Conservation (phyloP, 2,888 invertebrate genomes). For the Drosophila tripunctata region DNA sequence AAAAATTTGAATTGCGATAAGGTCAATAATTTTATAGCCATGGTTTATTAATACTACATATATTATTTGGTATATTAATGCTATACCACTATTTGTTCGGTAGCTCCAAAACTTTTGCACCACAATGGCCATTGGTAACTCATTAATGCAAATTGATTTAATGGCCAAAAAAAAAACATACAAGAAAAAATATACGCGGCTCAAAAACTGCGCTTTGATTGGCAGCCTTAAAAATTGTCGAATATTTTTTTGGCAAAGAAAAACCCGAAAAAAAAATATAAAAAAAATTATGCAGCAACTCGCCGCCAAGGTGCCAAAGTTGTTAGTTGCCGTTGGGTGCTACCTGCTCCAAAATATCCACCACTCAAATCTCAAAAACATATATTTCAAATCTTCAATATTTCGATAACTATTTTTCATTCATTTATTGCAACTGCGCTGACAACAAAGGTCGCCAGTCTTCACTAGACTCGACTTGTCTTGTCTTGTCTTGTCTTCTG, state of each 20-base stretch:
- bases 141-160: constrained; percentile 69
- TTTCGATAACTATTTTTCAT: constrained; percentile 38
- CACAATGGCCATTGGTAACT: constrained; percentile 40
- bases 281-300: constrained; percentile 34
- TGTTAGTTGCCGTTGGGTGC: constrained; percentile 14
- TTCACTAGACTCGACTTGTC: neutral
- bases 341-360: constrained; percentile 65
- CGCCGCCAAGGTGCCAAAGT: constrained; percentile 17
- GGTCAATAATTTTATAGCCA: constrained; percentile 42
- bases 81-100: constrained; percentile 37
- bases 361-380: constrained; percentile 36
- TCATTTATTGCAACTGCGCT: constrained; percentile 53
- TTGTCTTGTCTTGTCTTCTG: constrained; percentile 3
- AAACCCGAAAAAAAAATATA: neutral
- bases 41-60: constrained; percentile 13
- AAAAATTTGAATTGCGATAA: constrained; percentile 41
- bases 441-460: constrained; percentile 61
- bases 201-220: constrained; percentile 50
- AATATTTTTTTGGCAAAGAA: constrained; percentile 45
- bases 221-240: constrained; percentile 36
- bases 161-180: constrained; percentile 44
- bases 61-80: constrained; percentile 13
- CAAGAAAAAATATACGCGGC: too few relatives aligned
- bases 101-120: constrained; percentile 24
- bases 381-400: constrained; percentile 37